phyloP scores from a whole-genome alignment of 2,113 vertebrate species.

The Parus major region DNA sequence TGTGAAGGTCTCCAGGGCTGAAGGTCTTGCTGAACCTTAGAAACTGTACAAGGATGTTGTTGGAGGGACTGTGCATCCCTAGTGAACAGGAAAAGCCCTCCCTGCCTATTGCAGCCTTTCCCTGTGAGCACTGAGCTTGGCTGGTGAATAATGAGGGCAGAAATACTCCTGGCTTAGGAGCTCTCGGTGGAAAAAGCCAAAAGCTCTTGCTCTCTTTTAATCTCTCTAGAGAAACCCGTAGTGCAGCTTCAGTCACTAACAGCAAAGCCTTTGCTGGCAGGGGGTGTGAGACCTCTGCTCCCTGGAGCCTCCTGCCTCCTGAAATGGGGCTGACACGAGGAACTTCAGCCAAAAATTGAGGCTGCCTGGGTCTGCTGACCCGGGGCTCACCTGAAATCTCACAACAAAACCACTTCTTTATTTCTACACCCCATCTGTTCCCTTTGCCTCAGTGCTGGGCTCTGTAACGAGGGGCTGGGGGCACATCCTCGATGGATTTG shows the following conservation, averaged over 20 bases:
- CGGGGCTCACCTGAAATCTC: fast-evolving
- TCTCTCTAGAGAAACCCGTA: background rate
- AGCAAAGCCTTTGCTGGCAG: background rate
- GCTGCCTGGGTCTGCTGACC: background rate
- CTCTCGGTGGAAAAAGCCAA: background rate
- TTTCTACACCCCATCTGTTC: background rate
- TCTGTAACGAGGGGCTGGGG: background rate
- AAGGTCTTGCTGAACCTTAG: background rate
- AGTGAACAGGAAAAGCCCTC: background rate
- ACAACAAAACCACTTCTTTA: background rate
- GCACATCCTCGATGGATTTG: fast-evolving
- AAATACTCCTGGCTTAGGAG: background rate
- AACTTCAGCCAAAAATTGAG: background rate
- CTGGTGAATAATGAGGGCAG: background rate
- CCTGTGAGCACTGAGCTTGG: background rate
- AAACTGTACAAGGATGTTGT: background rate
- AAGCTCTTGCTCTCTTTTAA: background rate
- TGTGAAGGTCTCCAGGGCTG: background rate
- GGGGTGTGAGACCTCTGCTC: background rate
- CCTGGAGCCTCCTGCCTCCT: background rate
- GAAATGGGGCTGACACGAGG: background rate
- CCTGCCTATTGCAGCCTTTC: background rate
- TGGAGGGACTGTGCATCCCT: background rate
- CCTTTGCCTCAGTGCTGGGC: background rate
- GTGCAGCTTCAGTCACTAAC: slow-evolving; percentile 16